A percentile compares a stretch with the other conserved stretches of the same genome.
These are phyloP conservation scores for Drosophila repletoides DNA, from an alignment of 1,140 invertebrate genomes.

Conservation along the genomic window DNA sequence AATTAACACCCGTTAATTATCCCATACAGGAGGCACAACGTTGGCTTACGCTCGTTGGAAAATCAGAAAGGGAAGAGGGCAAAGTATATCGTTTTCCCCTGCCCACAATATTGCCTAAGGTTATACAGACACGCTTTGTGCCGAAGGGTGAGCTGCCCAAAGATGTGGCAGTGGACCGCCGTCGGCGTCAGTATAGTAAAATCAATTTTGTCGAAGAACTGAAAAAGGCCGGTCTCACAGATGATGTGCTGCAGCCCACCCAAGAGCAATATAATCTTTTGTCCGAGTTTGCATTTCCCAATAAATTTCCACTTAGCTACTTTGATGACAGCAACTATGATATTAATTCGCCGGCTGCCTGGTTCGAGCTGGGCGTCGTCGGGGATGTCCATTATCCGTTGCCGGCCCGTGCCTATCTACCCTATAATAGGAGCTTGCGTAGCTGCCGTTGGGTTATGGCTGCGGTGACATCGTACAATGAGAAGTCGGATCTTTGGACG, in stretches of 20 bases:
- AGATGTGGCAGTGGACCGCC: constrained; percentile 75
- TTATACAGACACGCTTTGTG: constrained; percentile 66
- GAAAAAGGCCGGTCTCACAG: constrained; percentile 47
- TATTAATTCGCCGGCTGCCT: constrained; percentile 60
- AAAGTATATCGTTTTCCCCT: constrained; percentile 66
- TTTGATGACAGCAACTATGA: constrained; percentile 74
- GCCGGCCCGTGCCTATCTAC: constrained; percentile 64
- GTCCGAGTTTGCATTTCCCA: constrained; percentile 68
- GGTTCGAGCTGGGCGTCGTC: constrained; percentile 68
- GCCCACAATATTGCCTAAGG: constrained; percentile 73
- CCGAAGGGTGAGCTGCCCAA: constrained; percentile 66
- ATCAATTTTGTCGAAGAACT: constrained; percentile 60
- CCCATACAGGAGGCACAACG: constrained; percentile 73
- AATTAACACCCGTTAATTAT: constrained; percentile 51
- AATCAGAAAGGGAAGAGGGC: constrained; percentile 29
- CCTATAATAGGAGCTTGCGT: constrained; percentile 49
- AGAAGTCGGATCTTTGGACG: constrained; percentile 50
- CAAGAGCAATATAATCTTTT: constrained; percentile 67
- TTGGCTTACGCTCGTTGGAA: constrained; percentile 63
- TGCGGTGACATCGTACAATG: constrained; percentile 51
- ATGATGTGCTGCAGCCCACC: constrained; percentile 59
- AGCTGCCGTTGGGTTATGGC: constrained; percentile 66
- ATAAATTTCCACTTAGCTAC: constrained; percentile 73
- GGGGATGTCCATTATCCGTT: constrained; percentile 58
- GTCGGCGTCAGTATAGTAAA: constrained; percentile 59